These are phyloP conservation scores for Lordiphosa stackelbergi DNA, from an alignment of 1,140 invertebrate genomes.

Conservation along the genomic window DNA sequence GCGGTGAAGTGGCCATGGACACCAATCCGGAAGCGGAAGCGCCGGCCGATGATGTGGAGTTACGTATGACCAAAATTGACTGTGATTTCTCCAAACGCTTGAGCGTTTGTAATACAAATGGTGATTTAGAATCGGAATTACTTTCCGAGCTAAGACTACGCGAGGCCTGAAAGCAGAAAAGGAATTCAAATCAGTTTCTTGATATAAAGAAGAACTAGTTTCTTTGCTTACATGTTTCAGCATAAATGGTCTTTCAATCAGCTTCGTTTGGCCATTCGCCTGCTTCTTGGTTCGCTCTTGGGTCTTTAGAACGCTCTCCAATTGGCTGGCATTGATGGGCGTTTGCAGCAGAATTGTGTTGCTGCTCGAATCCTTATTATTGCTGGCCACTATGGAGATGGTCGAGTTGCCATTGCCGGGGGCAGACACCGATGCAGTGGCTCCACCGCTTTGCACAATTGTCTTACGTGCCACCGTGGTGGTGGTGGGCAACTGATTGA, in stretches of 20 bases:
- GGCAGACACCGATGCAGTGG: not conserved
- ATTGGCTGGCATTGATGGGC: slow-evolving; percentile 75
- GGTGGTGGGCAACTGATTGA: slow-evolving; percentile 69
- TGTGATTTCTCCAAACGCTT: slow-evolving; percentile 76
- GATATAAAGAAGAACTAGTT: too few species aligned
- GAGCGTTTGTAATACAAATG: slow-evolving; percentile 74
- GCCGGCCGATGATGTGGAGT: slow-evolving; percentile 35
- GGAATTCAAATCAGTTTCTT: not conserved
- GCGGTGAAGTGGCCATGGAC: slow-evolving; percentile 31
- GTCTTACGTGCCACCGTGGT: slow-evolving; percentile 65
- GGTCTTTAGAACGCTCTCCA: slow-evolving; percentile 69
- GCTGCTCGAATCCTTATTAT: slow-evolving; percentile 48
- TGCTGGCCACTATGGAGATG: slow-evolving; percentile 57
- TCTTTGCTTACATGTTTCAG: slow-evolving; percentile 63
- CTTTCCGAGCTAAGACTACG: slow-evolving; percentile 65
- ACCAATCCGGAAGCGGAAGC: slow-evolving; percentile 2
- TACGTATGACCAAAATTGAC: slow-evolving; percentile 75
- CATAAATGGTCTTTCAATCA: slow-evolving; percentile 67
- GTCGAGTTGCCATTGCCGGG: slow-evolving; percentile 25
- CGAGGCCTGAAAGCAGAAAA: slow-evolving; percentile 41
- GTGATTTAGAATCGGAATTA: slow-evolving; percentile 63
- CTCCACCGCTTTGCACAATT: slow-evolving; percentile 38
- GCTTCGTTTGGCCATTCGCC: slow-evolving; percentile 27
- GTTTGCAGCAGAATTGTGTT: slow-evolving; percentile 73
- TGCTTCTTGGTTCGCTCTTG: slow-evolving; percentile 38